Percentiles rank a stretch among this genome's conserved stretches.
These are phyloP conservation scores for Andrena bucephala DNA, from an alignment of 2,888 invertebrate genomes.

Conservation along the genomic window DNA sequence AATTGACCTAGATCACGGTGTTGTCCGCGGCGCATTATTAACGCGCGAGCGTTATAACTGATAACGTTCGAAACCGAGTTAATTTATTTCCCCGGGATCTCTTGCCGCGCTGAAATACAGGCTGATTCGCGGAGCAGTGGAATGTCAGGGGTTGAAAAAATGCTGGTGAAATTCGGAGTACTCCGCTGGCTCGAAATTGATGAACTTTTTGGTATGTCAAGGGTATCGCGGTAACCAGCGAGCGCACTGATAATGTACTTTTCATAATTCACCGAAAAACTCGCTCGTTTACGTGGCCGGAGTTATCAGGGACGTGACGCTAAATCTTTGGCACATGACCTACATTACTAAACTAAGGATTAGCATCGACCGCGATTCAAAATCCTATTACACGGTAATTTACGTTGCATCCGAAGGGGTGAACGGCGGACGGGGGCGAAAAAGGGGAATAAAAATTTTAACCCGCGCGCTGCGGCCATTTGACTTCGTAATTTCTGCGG, in stretches of 20 bases:
- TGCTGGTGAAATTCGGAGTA: not conserved
- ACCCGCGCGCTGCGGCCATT: constrained; percentile 20
- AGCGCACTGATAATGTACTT: constrained; percentile 8
- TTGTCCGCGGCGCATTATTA: constrained; percentile 24
- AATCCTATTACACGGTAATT: constrained; percentile 65
- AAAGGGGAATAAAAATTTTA: not conserved
- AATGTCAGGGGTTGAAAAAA: not conserved
- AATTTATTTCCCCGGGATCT: constrained; percentile 5
- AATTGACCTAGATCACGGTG: constrained; percentile 36
- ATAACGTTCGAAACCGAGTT: constrained; percentile 25
- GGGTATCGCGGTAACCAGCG: too few relatives aligned
- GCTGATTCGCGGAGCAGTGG: not conserved
- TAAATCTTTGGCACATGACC: constrained; percentile 46
- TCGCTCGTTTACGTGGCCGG: not conserved
- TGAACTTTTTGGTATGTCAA: not conserved
- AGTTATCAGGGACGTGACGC: constrained; percentile 35
- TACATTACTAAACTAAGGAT: constrained; percentile 51
- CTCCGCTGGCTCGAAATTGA: not conserved
- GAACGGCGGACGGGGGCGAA: not conserved
- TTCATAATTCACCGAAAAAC: not conserved
- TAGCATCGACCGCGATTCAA: constrained; percentile 49
- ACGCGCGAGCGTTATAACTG: constrained; percentile 27
- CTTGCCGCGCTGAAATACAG: too few relatives aligned
- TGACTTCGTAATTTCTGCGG: constrained; percentile 48
- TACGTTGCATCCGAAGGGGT: constrained; percentile 24